These are phyloP conservation scores for Subacronicta megacephala DNA, from an alignment of 2,888 invertebrate species.

Conservation along the genomic window DNA sequence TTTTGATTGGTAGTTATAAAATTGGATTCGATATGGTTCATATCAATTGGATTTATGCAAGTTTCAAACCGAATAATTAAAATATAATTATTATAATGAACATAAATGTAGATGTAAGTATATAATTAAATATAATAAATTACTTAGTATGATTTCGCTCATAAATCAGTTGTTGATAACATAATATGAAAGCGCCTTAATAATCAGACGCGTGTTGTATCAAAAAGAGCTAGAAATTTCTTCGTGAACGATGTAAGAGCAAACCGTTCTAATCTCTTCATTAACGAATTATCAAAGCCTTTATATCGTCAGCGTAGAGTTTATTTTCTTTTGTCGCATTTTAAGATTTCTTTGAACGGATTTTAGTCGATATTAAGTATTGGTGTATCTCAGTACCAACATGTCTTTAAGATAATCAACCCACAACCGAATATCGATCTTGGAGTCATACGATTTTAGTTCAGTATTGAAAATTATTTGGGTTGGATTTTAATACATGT, in stretches of 20 bases:
- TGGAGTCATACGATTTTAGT: background rate
- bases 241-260: slow-evolving; percentile 66
- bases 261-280: slow-evolving; percentile 73
- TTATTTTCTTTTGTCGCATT: slow-evolving; percentile 56
- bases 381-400: slow-evolving; percentile 33
- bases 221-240: slow-evolving; percentile 70
- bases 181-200: slow-evolving; percentile 37
- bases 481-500: slow-evolving; percentile 41
- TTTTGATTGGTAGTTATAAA: no score
- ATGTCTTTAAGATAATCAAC: slow-evolving; percentile 14
- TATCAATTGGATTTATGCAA: no score
- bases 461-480: background rate
- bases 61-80: no score
- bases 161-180: background rate
- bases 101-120: no score
- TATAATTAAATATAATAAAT: no score
- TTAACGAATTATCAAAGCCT: slow-evolving; percentile 61
- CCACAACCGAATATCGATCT: slow-evolving; percentile 12
- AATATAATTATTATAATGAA: no score
- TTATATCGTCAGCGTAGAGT: slow-evolving; percentile 57
- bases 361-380: slow-evolving; percentile 65
- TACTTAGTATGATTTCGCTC: no score
- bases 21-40: no score
- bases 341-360: slow-evolving; percentile 63
- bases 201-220: slow-evolving; percentile 70